Evolutionary conservation across 2,888 invertebrate genomes (phyloP).

Genomic region (Epinotia demarniana): DNA sequence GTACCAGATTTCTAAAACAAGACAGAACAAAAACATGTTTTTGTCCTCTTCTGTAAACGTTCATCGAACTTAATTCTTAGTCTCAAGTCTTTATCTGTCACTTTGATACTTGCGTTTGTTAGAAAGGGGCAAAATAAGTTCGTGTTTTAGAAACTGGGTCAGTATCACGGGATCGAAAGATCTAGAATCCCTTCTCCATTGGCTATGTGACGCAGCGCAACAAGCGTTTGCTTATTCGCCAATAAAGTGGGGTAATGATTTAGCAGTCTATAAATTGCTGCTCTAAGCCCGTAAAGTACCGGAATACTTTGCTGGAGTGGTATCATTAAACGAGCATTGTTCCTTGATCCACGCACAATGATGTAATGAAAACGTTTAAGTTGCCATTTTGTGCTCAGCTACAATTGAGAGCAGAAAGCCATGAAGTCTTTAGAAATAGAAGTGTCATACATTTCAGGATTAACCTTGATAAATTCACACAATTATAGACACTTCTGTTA

Average conservation of each 20-base stretch:
- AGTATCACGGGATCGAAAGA: neutral
- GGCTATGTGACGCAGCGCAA: neutral
- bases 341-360: conserved; percentile 21
- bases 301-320: conserved; percentile 27
- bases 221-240: conserved; percentile 12
- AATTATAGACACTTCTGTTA: neutral
- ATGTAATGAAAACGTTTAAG: conserved; percentile 31
- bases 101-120: too few relatives aligned
- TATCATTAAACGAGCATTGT: conserved; percentile 27
- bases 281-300: conserved; percentile 19
- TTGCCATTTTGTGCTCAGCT: conserved; percentile 9
- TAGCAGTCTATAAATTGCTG: conserved; percentile 28
- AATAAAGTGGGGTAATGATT: conserved; percentile 17
- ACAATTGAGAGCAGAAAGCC: neutral
- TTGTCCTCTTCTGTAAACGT: too few relatives aligned
- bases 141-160: neutral
- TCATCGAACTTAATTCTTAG: too few relatives aligned
- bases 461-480: neutral
- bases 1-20: too few relatives aligned
- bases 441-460: neutral
- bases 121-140: too few relatives aligned
- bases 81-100: too few relatives aligned
- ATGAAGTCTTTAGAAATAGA: neutral
- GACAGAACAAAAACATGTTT: too few relatives aligned
- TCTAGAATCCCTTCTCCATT: neutral